Evolutionary conservation across 2,113 vertebrate species (phyloP).

Genomic region (Scartelaos histophorus): DNA sequence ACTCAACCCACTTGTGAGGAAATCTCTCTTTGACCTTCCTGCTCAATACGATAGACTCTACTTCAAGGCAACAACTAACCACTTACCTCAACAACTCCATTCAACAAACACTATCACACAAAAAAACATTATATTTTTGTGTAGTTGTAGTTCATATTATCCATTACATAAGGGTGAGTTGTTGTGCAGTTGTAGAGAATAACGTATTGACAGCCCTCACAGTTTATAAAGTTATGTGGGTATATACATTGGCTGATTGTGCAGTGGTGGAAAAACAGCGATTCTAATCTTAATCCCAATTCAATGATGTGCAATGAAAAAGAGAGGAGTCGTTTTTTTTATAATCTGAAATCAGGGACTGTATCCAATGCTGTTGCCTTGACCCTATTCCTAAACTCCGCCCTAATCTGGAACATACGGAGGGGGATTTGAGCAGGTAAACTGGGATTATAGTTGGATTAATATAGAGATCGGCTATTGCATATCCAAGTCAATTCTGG

Average conservation of each 20-base stretch:
- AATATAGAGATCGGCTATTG: background rate
- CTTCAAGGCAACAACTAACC: background rate
- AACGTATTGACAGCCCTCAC: too few species aligned
- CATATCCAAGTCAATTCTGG: background rate
- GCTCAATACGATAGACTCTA: background rate
- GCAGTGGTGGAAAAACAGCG: too few species aligned
- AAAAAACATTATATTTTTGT: conserved; percentile 36
- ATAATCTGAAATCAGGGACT: conserved; percentile 43
- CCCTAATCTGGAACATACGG: conserved; percentile 73
- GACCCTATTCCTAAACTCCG: conserved; percentile 61
- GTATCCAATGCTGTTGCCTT: conserved; percentile 48
- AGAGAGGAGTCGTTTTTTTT: conserved; percentile 26
- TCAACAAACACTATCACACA: too few species aligned
- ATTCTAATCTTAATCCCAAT: conserved; percentile 42
- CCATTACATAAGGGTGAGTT: too few species aligned
- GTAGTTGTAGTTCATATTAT: too few species aligned
- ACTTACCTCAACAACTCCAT: background rate
- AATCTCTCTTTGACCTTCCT: background rate
- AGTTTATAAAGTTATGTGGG: too few species aligned
- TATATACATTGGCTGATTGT: too few species aligned
- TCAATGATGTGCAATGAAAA: conserved; percentile 34
- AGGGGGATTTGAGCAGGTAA: conserved; percentile 74
- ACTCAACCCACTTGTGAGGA: too few species aligned
- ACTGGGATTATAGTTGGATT: conserved; percentile 44
- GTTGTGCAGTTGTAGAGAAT: too few species aligned